Evolutionary conservation across 1,140 invertebrate species (phyloP), one percentile per base, ranked within the genome.

Genomic region (Brachionus rotundiformis): DNA sequence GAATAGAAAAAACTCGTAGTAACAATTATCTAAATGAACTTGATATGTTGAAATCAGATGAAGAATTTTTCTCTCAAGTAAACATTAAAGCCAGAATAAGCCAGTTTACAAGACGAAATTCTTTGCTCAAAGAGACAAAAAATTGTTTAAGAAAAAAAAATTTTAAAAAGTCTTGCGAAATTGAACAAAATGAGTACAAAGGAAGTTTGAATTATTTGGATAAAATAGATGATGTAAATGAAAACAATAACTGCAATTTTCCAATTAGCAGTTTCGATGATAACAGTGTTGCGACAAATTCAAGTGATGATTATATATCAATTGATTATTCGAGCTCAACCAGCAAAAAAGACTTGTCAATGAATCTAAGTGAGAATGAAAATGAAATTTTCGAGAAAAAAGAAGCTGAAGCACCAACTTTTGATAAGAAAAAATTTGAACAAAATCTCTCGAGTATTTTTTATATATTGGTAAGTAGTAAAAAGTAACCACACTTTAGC

Each of bases 131-230:
- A 44, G 68, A 73, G 6, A 6, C 39, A 1, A 73, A 73, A 73
- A 44, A 16, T 31, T 73, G 6, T 6, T 1, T 25, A 73, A 73
- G 44, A 73, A 73, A n/a, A 36, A 71, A 39, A 71, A 36, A 71
- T 71, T 71, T 16, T 1, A 71, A 71, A 16, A 36, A 47, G 25
- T 44, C 5, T 5, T 44, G 27, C 36, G 25, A 73, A 73, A 25
- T 25, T 44, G 68, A 73, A 44, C 23, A 10, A 5, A 27, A 44
- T 44, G 68, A 73, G 19, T 73, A 44, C 8, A 73, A 73, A 31
- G 68, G 68, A 73, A 73, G 68, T 39, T 13, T 73, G n/a, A 73
- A 73, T 44, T 73, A 27, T 44, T 73, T 73, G 23, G 68, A 73
- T 27, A 73, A 41, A 73, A 44, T 73, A 73, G 36, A 73, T 16